A percentile compares a stretch with the other conserved stretches of the same genome.
Conservation (phyloP, 2,113 vertebrate genomes). For the Platysteira castanea region DNA sequence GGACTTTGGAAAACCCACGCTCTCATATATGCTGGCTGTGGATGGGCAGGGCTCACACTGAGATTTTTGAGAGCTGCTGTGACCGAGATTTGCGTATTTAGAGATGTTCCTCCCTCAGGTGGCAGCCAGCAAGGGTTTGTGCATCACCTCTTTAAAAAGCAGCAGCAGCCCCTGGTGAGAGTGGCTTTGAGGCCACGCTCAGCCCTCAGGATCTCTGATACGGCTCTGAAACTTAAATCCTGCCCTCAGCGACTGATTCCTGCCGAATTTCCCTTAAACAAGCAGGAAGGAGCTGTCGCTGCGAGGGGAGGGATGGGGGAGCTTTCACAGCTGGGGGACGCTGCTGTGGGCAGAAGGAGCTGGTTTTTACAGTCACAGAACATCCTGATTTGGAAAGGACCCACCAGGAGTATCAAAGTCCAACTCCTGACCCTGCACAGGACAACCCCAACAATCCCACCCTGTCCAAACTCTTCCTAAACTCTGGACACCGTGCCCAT, state of each 20-base stretch:
- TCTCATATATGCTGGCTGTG: rapidly evolving
- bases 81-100: background rate
- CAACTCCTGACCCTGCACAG: background rate
- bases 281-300: background rate
- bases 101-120: background rate
- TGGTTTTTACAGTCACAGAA: background rate
- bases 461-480: background rate
- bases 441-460: background rate
- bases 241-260: background rate
- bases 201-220: background rate
- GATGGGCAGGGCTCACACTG: rapidly evolving
- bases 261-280: background rate
- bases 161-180: background rate
- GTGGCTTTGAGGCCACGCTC: rapidly evolving
- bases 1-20: background rate
- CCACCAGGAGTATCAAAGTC: background rate
- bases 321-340: background rate
- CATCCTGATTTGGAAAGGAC: background rate
- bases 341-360: background rate
- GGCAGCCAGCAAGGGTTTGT: background rate
- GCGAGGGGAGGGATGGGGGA: background rate
- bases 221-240: background rate
- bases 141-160: background rate
- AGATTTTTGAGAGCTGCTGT: background rate
- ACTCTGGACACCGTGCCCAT: rapidly evolving